phyloP scores from a whole-genome alignment of 2,888 invertebrate genomes.

The Myopa tessellatipennis region DNA sequence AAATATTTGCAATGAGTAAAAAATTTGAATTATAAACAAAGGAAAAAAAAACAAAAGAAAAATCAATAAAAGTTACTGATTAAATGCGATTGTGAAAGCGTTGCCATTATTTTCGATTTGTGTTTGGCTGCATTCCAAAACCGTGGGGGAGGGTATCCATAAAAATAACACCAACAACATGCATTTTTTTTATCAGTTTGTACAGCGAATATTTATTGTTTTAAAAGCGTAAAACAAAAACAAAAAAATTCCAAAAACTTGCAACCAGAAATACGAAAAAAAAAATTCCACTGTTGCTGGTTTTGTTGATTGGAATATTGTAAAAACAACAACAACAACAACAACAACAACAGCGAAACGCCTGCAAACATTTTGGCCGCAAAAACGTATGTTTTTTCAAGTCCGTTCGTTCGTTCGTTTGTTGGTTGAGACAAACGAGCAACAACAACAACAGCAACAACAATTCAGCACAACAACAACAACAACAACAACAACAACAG shows the following conservation, averaged over 20 bases:
- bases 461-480: not conserved
- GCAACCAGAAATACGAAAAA: not conserved
- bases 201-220: too few relatives aligned
- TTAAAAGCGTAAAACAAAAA: not conserved
- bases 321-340: not conserved
- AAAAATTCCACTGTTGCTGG: not conserved
- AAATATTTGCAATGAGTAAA: too few relatives aligned
- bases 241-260: not conserved
- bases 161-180: not conserved
- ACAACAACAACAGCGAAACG: not conserved
- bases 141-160: too few relatives aligned
- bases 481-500: slow-evolving; percentile 3
- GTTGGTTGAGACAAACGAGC: not conserved
- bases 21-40: too few relatives aligned
- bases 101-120: not conserved
- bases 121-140: too few relatives aligned
- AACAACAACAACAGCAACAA: not conserved
- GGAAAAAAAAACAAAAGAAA: not conserved
- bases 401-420: not conserved
- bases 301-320: not conserved
- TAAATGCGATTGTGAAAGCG: not conserved
- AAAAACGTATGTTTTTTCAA: not conserved
- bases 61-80: not conserved
- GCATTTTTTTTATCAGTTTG: too few relatives aligned
- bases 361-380: not conserved